phyloP scores from a whole-genome alignment of 2,888 invertebrate genomes.

The Magallana nippona region DNA sequence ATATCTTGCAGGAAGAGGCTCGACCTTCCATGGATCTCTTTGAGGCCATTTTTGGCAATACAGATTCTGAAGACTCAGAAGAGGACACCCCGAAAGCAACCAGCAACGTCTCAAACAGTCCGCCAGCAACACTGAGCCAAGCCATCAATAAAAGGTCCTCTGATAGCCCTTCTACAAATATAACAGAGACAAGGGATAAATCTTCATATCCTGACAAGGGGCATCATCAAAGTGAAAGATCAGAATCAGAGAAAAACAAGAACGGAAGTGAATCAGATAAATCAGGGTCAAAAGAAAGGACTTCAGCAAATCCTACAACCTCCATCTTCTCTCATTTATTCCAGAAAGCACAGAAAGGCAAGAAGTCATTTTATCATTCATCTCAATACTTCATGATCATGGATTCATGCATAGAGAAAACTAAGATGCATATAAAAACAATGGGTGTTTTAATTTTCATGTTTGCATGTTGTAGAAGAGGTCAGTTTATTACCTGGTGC shows the following conservation, averaged over 20 bases:
- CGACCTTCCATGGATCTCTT: slow-evolving; percentile 88
- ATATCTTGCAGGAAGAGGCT: slow-evolving; percentile 67
- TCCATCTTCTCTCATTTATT: slow-evolving; percentile 25
- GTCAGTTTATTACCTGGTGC: slow-evolving; percentile 45
- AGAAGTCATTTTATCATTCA: neutral
- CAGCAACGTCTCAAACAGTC: neutral
- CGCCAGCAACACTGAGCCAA: neutral
- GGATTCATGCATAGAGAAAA: neutral
- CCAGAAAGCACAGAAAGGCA: neutral
- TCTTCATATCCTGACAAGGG: neutral
- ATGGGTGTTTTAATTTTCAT: neutral
- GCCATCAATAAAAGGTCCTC: neutral
- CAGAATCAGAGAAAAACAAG: neutral
- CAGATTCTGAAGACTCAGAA: slow-evolving; percentile 82
- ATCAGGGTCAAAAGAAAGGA: neutral
- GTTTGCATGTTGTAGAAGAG: neutral
- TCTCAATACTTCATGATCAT: no score
- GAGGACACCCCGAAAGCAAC: neutral
- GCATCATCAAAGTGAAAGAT: neutral
- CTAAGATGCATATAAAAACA: neutral
- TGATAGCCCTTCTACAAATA: neutral
- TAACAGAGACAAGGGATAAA: no score
- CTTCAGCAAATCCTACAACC: neutral
- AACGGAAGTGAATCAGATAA: neutral
- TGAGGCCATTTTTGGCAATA: slow-evolving; percentile 92